These are phyloP conservation scores for Tetragonisca angustula DNA, from an alignment of 2,888 invertebrate species.

Conservation along the genomic window DNA sequence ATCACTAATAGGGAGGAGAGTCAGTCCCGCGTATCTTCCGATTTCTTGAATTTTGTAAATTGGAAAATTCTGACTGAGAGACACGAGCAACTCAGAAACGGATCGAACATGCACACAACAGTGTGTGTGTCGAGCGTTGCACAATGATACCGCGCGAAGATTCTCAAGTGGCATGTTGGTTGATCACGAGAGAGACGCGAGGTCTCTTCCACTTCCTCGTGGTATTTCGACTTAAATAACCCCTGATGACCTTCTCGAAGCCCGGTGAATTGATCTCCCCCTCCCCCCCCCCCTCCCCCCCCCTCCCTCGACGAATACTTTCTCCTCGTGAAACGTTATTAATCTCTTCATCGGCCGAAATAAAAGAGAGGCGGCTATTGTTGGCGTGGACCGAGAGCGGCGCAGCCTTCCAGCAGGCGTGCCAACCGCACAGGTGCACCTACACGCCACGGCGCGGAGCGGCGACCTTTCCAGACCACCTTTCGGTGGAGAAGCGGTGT, in stretches of 20 bases:
- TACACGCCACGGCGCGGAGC: constrained; percentile 4
- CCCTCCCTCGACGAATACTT: constrained; percentile 54
- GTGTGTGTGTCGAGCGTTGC: not conserved
- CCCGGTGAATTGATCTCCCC: constrained; percentile 29
- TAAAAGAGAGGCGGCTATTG: constrained; percentile 57
- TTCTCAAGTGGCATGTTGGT: not conserved
- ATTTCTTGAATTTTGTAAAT: no score
- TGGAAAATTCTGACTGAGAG: no score
- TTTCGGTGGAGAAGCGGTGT: not conserved
- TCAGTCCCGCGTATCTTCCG: no score
- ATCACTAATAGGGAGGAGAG: no score
- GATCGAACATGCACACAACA: not conserved
- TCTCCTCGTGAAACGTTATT: constrained; percentile 67
- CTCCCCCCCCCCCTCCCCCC: not conserved
- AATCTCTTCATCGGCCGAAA: constrained; percentile 67
- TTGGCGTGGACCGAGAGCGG: constrained; percentile 30
- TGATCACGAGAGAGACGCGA: constrained; percentile 28
- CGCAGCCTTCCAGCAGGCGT: constrained; percentile 4
- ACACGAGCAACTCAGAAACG: no score
- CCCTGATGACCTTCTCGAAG: constrained; percentile 31
- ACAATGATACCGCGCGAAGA: not conserved
- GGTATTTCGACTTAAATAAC: constrained; percentile 59
- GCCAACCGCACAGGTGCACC: constrained; percentile 36
- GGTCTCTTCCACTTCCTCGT: constrained; percentile 43
- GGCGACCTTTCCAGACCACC: constrained; percentile 50